These are phyloP conservation scores for Condylura cristata DNA, from an alignment of 2,113 vertebrate species.

Conservation along the genomic window DNA sequence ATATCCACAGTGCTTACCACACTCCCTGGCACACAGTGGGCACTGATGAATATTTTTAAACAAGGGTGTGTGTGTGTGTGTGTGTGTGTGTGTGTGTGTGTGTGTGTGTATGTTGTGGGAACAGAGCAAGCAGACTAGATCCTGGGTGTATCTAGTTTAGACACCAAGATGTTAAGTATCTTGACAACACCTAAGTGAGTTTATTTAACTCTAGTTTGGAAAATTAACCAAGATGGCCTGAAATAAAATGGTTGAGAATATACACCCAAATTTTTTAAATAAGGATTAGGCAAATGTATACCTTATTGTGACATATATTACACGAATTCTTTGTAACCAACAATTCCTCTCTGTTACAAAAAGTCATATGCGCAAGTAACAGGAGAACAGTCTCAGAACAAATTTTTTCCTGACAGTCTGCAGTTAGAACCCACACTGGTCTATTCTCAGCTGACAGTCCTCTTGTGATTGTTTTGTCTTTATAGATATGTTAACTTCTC, in stretches of 20 bases:
- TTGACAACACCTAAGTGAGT: neutral
- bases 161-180: neutral
- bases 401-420: neutral
- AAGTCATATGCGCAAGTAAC: neutral
- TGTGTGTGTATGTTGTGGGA: neutral
- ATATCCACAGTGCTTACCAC: neutral
- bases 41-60: neutral
- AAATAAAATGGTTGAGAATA: constrained; percentile 10
- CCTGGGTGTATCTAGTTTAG: neutral
- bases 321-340: constrained; percentile 24
- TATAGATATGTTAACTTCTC: neutral
- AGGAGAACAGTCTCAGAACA: neutral
- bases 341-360: constrained; percentile 18
- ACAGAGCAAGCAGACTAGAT: neutral
- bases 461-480: neutral
- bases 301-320: constrained; percentile 12
- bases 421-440: neutral
- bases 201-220: constrained; percentile 10
- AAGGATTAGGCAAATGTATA: neutral
- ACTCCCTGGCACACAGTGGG: neutral
- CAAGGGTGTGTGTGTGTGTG: neutral
- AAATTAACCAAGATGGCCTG: constrained; percentile 1
- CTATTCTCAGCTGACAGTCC: neutral
- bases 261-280: neutral
- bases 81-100: no score